Evolutionary conservation across 2,888 invertebrate genomes (phyloP), one percentile per base, ranked within the genome.

Genomic region (Lamproptera curius): DNA sequence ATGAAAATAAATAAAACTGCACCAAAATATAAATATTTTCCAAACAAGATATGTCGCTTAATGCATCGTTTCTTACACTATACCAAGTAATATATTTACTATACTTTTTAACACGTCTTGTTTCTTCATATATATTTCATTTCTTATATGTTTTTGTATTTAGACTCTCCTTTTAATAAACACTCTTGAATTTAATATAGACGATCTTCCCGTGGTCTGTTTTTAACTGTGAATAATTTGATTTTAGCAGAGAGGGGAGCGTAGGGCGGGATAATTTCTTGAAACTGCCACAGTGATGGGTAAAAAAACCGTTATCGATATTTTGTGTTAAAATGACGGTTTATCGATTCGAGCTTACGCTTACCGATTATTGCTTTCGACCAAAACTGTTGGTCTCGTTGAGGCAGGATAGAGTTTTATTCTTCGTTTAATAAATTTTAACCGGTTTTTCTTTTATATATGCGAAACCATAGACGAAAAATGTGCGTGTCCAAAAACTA

Each of bases 181-280:
- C n/a, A 6, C 9, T 31, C 31, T 31, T 31, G 31, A 9, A 31
- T 31, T 11, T 5, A 31, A 20, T 20, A 3, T 11, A 31, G 1
- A n/a, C 4, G 9, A 11, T 31, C 9, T 11, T 11, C 13, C 31
- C 11, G 9, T 11, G 2, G 57, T 45, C 49, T 54, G 53, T 62
- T 71, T 65, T 66, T 81, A 80, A 80, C 70, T 56, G 62, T 67
- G 76, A 77, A 79, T 75, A 69, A 76, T 85, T 88, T 84, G 65
- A 76, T 85, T 88, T 77, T 88, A 87, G 87, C 80, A 71, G 85
- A 70, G 84, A 86, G 88, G 82, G 86, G 83, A 82, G 77, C 85
- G 64, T 87, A 85, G 79, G 76, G 70, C 69, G 62, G 64, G 77
- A 73, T 80, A 80, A 66, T 73, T 70, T 65, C 54, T 79, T 76